Base-by-base conservation (phyloP, 2,797 vertebrate genomes). In the Syngnathus acus region DNA sequence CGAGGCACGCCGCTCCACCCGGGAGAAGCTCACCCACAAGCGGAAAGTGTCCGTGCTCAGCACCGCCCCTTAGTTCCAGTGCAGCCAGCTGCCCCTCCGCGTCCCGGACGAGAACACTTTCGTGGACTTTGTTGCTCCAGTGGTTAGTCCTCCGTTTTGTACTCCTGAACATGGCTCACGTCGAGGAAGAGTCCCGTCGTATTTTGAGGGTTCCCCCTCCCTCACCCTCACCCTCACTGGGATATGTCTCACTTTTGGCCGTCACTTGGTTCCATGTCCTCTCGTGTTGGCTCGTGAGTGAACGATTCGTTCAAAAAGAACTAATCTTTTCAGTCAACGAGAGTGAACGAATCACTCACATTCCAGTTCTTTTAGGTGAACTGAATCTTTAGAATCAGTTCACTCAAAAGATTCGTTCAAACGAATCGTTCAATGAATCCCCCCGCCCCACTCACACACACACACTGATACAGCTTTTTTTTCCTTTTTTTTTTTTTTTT, bases 41-140 rank as follows among this genome's bases (percentile, higher is more conserved):
- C 64, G 97, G 94, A 89, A 99, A 99, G 89, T 92, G 95, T 77
- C 95, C 97, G 65, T 93, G 92, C 92, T 98, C 95, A 65, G 97
- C 97, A 74, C 97, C 96, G 83, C 96, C 97, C 76, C 89, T 90
- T 88, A 98, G 76, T 82, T 95, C 92, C 87, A 96, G 94, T 84
- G 93, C 92, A 81, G 94, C 91, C 85, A 17, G 42, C 23, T 32
- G 23, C 21, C 94, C 94, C 84, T 93, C 92, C 84, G 85, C 82
- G 80, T 87, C 90, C 92, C 94, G 91, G 86, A 89, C 87, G 63
- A 97, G 88, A 84, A 95, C 91, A 78, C 92, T 93, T 91, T 98
- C 95, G 9, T 95, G 95, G 92, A 98, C 96, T 90, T 93, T 93
- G 93, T 92, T 94, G 71, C 93, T 98, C 97, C 97, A 98, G 94